A percentile compares a stretch with the other conserved stretches of the same genome.
phyloP scores from a whole-genome alignment of 1,140 invertebrate genomes.

The Anoplolepis gracilipes region DNA sequence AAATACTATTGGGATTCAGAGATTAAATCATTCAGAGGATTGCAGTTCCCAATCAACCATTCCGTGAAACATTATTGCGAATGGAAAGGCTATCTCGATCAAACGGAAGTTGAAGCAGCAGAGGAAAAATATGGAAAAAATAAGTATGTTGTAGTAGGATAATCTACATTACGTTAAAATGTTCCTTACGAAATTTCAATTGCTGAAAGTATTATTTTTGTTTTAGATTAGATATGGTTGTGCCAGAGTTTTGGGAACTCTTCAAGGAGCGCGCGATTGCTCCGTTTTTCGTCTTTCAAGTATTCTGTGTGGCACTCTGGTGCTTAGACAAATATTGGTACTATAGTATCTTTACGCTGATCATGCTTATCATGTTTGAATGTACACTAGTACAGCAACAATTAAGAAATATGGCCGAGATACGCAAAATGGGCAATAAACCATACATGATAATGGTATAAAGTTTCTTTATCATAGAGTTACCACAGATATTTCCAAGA shows the following conservation, averaged over 20 bases:
- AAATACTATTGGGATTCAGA: conserved; percentile 96
- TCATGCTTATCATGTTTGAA: conserved; percentile 99
- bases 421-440: conserved; percentile 99
- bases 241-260: conserved; percentile 98
- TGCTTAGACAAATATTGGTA: conserved; percentile 99
- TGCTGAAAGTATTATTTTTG: conserved; percentile 53
- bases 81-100: conserved; percentile 95
- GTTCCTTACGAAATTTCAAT: background rate
- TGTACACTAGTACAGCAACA: conserved; percentile 99
- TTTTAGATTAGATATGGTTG: conserved; percentile 93
- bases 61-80: conserved; percentile 91
- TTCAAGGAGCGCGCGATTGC: conserved; percentile 99
- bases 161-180: conserved; percentile 1
- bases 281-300: conserved; percentile 97
- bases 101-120: conserved; percentile 91
- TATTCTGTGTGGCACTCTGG: conserved; percentile 99
- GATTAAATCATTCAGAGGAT: conserved; percentile 91
- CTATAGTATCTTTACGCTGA: conserved; percentile 98
- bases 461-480: conserved; percentile 2
- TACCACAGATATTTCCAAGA: background rate
- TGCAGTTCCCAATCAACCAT: conserved; percentile 94
- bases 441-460: conserved; percentile 94
- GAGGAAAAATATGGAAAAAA: conserved; percentile 96
- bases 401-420: conserved; percentile 99
- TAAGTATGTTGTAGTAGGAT: conserved; percentile 86